phyloP scores from a whole-genome alignment of 2,797 vertebrate species.

The Cynodonichthys magdalenae region DNA sequence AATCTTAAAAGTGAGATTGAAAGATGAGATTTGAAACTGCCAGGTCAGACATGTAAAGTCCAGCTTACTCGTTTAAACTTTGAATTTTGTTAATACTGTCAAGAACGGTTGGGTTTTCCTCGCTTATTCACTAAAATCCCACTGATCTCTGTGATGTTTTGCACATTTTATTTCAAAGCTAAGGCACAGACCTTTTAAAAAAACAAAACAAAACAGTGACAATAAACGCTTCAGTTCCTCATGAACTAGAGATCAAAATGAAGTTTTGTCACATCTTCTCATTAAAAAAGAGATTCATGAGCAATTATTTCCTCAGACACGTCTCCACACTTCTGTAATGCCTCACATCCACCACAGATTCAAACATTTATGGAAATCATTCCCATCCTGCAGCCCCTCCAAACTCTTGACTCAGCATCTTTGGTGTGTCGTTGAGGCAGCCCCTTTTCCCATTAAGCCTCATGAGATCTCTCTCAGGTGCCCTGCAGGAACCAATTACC shows the following conservation, averaged over 20 bases:
- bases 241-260: constrained; percentile 2
- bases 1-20: too few relatives aligned
- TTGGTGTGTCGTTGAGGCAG: constrained; percentile 62
- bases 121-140: too few relatives aligned
- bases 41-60: too few relatives aligned
- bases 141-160: too few relatives aligned
- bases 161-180: too few relatives aligned
- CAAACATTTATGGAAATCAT: constrained; percentile 19
- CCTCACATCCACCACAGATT: constrained; percentile 7
- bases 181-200: too few relatives aligned
- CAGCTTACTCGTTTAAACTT: too few relatives aligned
- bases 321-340: constrained; percentile 13
- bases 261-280: neutral
- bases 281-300: constrained; percentile 20
- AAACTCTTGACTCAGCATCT: constrained; percentile 70
- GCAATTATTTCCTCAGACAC: constrained; percentile 26
- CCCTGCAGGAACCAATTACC: constrained; percentile 62
- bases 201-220: too few relatives aligned
- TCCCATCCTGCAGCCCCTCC: constrained; percentile 38
- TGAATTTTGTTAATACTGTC: too few relatives aligned
- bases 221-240: neutral
- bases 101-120: too few relatives aligned
- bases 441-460: constrained; percentile 70
- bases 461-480: constrained; percentile 16
- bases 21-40: too few relatives aligned